Evolutionary conservation across 2,888 invertebrate genomes (phyloP), one percentile per base, ranked within the genome.

Genomic region (Drosophila imparisetae): DNA sequence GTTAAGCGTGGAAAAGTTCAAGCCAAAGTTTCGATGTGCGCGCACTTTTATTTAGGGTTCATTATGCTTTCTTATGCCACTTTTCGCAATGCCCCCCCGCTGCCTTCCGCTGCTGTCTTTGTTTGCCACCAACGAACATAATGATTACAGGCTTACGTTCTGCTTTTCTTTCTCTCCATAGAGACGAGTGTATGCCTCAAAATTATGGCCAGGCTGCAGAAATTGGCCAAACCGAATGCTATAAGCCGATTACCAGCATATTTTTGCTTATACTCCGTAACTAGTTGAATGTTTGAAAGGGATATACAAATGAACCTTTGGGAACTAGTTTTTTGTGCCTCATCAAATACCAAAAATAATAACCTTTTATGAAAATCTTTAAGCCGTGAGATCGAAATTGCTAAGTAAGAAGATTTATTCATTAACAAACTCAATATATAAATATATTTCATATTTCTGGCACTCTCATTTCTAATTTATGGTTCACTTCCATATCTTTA

Each of bases 21-120:
- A 27, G 80, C 66, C 78, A 84, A 83, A 83, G 81, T 80, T 83
- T 83, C 82, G 71, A 70, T 71, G 76, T 78, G 80, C 63, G 72
- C 79, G 75, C 87, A 81, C 83, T 87, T 83, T 83, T 86, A 83
- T 83, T 83, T 83, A 78, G 87, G 82, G 87, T 83, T 83, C 83
- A 83, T 83, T 83, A 83, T 83, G 83, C 67, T 77, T 72, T 77
- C 74, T 76, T 73, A 75, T 73, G 70, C 68, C 54, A 63, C 68
- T 81, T 69, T 66, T 38, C 42, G 38, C 34, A 62, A 50, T 30
- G 24, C 53, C 34, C 30, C 6, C 15, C 40, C 29, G 40, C 30
- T n/a, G 32, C 21, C 52, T 29, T 2, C 6, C 27, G 24, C 40
- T 2, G 11, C 18, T 36, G n/a, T 32, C 42, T 59, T 74, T 74